Base-by-base conservation (phyloP, 2,113 vertebrate species). In the Henicopernis longicauda region DNA sequence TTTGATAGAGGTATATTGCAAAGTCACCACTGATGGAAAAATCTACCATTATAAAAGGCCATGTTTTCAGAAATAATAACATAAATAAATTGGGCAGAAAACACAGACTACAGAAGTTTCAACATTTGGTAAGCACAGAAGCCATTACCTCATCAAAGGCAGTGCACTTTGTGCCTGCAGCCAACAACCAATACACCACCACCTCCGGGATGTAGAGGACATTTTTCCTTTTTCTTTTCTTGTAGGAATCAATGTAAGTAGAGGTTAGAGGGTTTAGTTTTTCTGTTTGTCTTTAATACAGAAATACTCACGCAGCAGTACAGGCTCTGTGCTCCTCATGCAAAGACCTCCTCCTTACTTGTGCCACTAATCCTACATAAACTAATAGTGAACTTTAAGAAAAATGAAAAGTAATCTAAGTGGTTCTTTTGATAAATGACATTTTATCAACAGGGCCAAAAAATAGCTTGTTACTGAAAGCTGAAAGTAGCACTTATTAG, bases 331-430 rank as follows among this genome's bases (percentile, higher is more conserved):
- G 82, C 25, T 98, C 95, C 81, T 72, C 87, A 69, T 6, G 65
- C 76, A 97, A 92, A 8, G 71, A 97, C 26, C 91, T 97, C 93
- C 73, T 97, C 90, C 95, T 98, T 97, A 98, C 58, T 81, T 83
- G 61, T 96, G 94, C 50, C 97, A 96, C 95, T 98, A 98, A 98
- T 91, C 65, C 82, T 92, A 95, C 73, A 82, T 78, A 97, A 98
- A 97, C 95, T 95, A 95, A 94, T 49, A 95, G 87, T 86, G 89
- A 98, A 97, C 90, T 97, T 97, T 26, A 96, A 92, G 89, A 97
- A 95, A 97, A 97, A 95, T 86, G 88, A 97, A 74, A 93, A 97
- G 78, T 65, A 97, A 97, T 97, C 96, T 93, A 93, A 65, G 57
- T 72, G 77, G 79, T 97, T 96, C 89, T 97, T 98, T 94, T 96